phyloP scores from a whole-genome alignment of 1,140 invertebrate genomes.

The Scaptomyza graminum region DNA sequence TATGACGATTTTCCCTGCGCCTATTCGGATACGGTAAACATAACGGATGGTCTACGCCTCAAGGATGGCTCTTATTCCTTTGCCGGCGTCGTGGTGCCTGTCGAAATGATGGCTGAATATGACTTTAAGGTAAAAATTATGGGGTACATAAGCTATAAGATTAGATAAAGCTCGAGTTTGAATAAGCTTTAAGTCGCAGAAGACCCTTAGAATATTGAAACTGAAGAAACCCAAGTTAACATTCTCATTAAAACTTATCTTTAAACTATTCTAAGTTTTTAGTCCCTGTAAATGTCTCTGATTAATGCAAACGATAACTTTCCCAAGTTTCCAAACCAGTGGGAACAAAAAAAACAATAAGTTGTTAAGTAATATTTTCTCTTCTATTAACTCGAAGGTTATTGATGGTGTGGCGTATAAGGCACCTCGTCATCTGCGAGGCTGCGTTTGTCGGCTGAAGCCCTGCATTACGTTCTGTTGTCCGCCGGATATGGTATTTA shows the following conservation, averaged over 20 bases:
- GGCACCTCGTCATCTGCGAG: conserved; percentile 60
- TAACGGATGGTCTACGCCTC: conserved; percentile 66
- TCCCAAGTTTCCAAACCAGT: too few species aligned
- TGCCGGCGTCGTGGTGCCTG: conserved; percentile 61
- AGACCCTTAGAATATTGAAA: too few species aligned
- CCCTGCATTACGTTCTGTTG: conserved; percentile 78
- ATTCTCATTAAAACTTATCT: too few species aligned
- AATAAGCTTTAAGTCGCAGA: too few species aligned
- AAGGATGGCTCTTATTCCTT: conserved; percentile 76
- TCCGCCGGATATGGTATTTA: conserved; percentile 48
- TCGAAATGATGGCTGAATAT: conserved; percentile 64
- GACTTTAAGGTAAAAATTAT: conserved; percentile 62
- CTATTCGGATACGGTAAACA: conserved; percentile 69
- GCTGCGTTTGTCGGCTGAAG: conserved; percentile 71
- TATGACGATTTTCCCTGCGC: conserved; percentile 48
- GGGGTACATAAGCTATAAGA: not conserved
- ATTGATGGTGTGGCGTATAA: conserved; percentile 73
- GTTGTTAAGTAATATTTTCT: too few species aligned
- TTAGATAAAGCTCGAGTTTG: too few species aligned
- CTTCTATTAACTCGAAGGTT: conserved; percentile 26
- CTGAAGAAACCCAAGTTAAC: too few species aligned
- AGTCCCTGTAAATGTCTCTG: too few species aligned
- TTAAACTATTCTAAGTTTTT: too few species aligned
- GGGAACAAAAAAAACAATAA: too few species aligned
- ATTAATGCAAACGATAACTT: too few species aligned